Evolutionary conservation across 2,797 vertebrate genomes (phyloP), one percentile per base, ranked within the genome.

Genomic region (Morelia viridis): DNA sequence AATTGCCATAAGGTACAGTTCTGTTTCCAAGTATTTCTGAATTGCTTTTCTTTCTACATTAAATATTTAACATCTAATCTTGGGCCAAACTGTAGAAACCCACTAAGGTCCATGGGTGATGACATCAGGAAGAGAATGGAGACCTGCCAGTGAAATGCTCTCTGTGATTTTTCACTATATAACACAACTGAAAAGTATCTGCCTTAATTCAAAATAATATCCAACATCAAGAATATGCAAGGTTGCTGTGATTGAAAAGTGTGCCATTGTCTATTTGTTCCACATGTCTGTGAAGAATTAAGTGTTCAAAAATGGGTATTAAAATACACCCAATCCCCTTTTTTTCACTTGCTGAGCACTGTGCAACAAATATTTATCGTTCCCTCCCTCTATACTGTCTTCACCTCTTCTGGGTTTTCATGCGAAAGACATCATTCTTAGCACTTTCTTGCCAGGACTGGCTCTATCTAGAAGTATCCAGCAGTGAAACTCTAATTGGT

Each of bases 41-140:
- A 96, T 97, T 96, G 96, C 96, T 96, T 97, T 96, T 98, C 96
- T 97, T 97, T 97, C 96, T 97, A 90, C 97, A 97, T 97, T 98
- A 97, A 98, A 98, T 98, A 98, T 98, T 98, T 97, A 98, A 97
- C 96, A 94, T 95, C 93, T 97, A 97, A 97, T 97, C 96, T 97
- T 97, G 96, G 95, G 96, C 96, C 96, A 96, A 97, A 97, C 95
- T 97, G 94, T 94, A 96, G 96, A 96, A 95, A 96, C 94, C 96
- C 96, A 96, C 95, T 92, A 89, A 93, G 94, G 96, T 96, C 91
- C 56, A 86, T 80, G 93, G 95, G 94, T 92, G 92, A 95, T 96
- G 95, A 92, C 94, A 93, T 96, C 96, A 97, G 93, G 96, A 97
- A 96, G 91, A 95, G 93, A 93, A 87, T 88, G 90, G 94, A 96